Conservation (phyloP, 1,140 invertebrate genomes). For the Himalopsyche phryganea region DNA sequence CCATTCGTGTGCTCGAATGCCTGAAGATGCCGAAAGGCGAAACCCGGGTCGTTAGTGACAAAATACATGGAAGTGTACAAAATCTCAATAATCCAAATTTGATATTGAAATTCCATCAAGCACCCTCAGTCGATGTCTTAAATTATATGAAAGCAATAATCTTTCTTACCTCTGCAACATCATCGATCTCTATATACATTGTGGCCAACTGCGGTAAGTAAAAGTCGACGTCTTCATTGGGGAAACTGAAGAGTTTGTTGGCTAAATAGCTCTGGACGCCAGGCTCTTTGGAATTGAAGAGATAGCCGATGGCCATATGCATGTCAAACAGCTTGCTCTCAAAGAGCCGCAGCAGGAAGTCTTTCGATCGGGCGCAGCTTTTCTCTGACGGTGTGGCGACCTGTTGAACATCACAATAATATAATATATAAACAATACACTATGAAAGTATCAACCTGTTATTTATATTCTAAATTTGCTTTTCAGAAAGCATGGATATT, state of each 20-base stretch:
- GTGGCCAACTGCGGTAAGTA: constrained; percentile 96
- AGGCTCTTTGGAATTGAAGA: constrained; percentile 97
- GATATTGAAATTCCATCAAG: too few relatives aligned
- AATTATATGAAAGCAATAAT: too few relatives aligned
- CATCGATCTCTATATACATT: constrained; percentile 97
- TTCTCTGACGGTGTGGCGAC: not conserved
- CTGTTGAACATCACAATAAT: not conserved
- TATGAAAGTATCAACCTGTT: too few relatives aligned
- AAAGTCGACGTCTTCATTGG: constrained; percentile 89
- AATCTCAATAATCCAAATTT: too few relatives aligned
- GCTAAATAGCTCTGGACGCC: constrained; percentile 95
- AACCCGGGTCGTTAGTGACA: too few relatives aligned
- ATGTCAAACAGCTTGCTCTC: constrained; percentile 97
- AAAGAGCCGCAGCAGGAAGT: constrained; percentile 80
- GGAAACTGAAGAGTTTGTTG: constrained; percentile 95
- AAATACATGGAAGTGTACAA: too few relatives aligned
- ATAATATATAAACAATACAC: too few relatives aligned
- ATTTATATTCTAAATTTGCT: too few relatives aligned
- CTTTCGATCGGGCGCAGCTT: constrained; percentile 42
- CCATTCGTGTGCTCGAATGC: too few relatives aligned
- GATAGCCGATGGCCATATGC: constrained; percentile 95
- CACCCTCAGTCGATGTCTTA: too few relatives aligned
- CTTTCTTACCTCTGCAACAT: constrained; percentile 73
- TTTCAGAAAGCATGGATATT: too few relatives aligned
- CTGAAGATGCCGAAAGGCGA: too few relatives aligned